Evolutionary conservation across 2,888 invertebrate genomes (phyloP).

Genomic region (Nudaria mundana): DNA sequence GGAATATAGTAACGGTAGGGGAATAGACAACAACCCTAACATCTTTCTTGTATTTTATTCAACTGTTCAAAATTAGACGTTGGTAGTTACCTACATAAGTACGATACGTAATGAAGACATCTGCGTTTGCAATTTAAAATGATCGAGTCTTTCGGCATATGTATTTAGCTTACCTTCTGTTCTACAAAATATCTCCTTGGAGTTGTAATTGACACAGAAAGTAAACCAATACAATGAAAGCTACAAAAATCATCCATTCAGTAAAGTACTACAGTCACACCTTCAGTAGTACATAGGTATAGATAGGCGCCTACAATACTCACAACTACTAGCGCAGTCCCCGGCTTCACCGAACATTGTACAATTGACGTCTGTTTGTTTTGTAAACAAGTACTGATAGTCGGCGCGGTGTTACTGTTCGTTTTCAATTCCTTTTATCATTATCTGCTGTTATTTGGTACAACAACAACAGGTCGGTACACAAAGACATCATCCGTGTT

Average conservation of each 20-base stretch:
- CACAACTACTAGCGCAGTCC: neutral
- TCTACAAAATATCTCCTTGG: neutral
- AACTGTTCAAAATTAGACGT: no score
- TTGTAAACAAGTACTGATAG: slow-evolving; percentile 4
- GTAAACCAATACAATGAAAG: no score
- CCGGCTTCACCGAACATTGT: no score
- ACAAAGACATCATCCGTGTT: neutral
- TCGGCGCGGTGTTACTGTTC: slow-evolving; percentile 3
- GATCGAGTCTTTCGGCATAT: no score
- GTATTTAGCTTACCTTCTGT: no score
- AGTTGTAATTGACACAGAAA: no score
- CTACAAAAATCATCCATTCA: no score
- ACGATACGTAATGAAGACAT: no score
- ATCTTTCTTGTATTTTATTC: slow-evolving; percentile 16
- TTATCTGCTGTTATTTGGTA: slow-evolving; percentile 13
- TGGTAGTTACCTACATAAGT: no score
- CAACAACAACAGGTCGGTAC: slow-evolving; percentile 4
- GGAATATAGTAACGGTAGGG: no score
- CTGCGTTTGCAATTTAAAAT: no score
- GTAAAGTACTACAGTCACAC: no score
- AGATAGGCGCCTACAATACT: neutral
- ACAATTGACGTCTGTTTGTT: neutral
- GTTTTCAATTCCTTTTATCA: slow-evolving; percentile 9
- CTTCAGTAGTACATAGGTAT: neutral
- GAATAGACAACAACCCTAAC: slow-evolving; percentile 4